A percentile compares a stretch with the other conserved stretches of the same genome.
phyloP scores from a whole-genome alignment of 2,113 vertebrate genomes.

The Neomonachus schauinslandi region DNA sequence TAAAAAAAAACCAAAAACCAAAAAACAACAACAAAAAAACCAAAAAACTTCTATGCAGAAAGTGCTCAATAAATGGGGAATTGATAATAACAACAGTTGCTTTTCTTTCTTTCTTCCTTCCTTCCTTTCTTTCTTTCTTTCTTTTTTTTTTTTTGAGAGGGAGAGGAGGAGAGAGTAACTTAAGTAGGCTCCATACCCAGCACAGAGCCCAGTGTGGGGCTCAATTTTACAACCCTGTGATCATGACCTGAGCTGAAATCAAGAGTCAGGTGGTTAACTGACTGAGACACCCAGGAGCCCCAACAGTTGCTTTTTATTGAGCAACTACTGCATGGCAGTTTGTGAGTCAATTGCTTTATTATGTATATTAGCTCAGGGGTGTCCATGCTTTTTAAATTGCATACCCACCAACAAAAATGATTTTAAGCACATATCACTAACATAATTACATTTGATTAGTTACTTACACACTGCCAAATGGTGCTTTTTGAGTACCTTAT shows the following conservation, averaged over 20 bases:
- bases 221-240: not conserved
- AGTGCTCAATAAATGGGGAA: not conserved
- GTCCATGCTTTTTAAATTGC: not conserved
- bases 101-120: not conserved
- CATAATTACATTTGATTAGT: not conserved
- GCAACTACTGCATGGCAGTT: not conserved
- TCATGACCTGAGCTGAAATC: not conserved
- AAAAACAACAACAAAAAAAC: too few relatives aligned
- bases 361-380: not conserved
- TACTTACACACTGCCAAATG: not conserved
- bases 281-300: not conserved
- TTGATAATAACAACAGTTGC: not conserved
- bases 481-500: not conserved
- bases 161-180: not conserved
- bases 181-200: not conserved
- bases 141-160: not conserved
- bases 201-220: not conserved
- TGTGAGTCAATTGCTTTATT: not conserved
- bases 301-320: not conserved
- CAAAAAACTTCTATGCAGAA: not conserved
- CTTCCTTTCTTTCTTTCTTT: not conserved
- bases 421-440: not conserved
- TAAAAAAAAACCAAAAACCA: too few relatives aligned
- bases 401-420: not conserved
- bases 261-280: not conserved